Base-by-base conservation (phyloP, 2,888 invertebrate genomes). In the Rhopalosiphum nymphaeae region DNA sequence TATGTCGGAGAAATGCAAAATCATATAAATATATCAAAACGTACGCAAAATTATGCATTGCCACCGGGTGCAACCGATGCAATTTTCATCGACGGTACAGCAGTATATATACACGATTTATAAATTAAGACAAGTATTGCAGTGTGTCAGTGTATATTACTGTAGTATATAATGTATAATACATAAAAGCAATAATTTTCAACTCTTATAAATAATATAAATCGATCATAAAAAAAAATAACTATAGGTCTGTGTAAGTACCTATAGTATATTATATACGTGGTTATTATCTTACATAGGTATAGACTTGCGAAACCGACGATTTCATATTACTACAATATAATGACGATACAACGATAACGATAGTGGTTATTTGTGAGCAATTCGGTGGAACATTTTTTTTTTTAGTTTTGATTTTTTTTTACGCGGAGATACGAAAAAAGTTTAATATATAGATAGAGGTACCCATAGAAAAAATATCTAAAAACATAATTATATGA, bases 1-100 rank as follows among this genome's bases (percentile, higher is more conserved):
- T 85, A 42, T 56, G 53, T 36, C 56, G 26, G 0, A 56, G 56
- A 89, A 89, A 89, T 89, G 56, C 42, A 89, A 89, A 56, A 53
- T 42, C 36, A 89, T 36, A 89, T 87, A 87, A 85, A 85, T 44
- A 85, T 88, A 89, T 89, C 56, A 89, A 89, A 89, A 89, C 42
- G 42, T n/a, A 67, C 7, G 36, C 36, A 36, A 78, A 78, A 78
- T 78, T 78, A 78, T 56, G 89, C 44, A 16, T 89, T 42, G 57
- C 89, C 56, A 57, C 42, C 42, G 56, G 56, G 89, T 89, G 89
- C 57, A 26, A 57, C 89, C 13, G 42, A 89, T 57, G 56, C 42
- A 89, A 89, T 89, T 89, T 57, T 89, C 89, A 29, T 57, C 13
- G 42, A 13, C 78, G 78, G 21, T 53, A 53, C 5, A 9, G 9